phyloP scores from a whole-genome alignment of 2,888 invertebrate species.

The Pardosa pseudoannulata region DNA sequence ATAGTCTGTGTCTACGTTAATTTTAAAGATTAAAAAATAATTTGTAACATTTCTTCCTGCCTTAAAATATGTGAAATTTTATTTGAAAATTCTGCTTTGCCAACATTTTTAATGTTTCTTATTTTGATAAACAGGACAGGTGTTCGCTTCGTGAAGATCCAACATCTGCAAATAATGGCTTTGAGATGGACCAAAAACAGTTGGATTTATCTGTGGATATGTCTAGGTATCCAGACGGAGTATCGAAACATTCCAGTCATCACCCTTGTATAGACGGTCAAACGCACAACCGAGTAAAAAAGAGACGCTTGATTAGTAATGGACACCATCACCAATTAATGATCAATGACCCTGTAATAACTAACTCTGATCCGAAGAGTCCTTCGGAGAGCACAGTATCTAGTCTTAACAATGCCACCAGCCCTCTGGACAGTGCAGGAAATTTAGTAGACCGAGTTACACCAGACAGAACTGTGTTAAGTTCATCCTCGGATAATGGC shows the following conservation, averaged over 20 bases:
- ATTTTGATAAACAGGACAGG: conserved; percentile 30
- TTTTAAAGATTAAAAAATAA: too few relatives aligned
- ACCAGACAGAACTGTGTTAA: conserved; percentile 46
- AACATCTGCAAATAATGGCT: conserved; percentile 11
- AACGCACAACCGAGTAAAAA: conserved; percentile 29
- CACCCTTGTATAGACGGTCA: conserved; percentile 38
- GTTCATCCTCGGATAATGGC: conserved; percentile 18
- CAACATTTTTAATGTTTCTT: not conserved
- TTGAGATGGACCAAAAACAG: conserved; percentile 50
- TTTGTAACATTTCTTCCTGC: too few relatives aligned
- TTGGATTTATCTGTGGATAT: conserved; percentile 53
- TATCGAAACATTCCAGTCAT: conserved; percentile 33
- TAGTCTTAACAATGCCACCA: conserved; percentile 44
- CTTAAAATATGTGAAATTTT: too few relatives aligned
- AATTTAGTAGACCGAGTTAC: conserved; percentile 41
- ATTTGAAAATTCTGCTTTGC: too few relatives aligned
- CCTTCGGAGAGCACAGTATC: conserved; percentile 37
- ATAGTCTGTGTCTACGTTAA: too few relatives aligned
- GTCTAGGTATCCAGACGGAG: conserved; percentile 29
- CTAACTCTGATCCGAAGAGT: conserved; percentile 34
- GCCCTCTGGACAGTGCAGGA: conserved; percentile 33
- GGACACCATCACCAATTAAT: conserved; percentile 15
- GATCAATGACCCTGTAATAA: conserved; percentile 7
- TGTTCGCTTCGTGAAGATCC: conserved; percentile 33
- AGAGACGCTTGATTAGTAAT: conserved; percentile 38